phyloP scores from a whole-genome alignment of 2,113 vertebrate species.

The Alces alces region DNA sequence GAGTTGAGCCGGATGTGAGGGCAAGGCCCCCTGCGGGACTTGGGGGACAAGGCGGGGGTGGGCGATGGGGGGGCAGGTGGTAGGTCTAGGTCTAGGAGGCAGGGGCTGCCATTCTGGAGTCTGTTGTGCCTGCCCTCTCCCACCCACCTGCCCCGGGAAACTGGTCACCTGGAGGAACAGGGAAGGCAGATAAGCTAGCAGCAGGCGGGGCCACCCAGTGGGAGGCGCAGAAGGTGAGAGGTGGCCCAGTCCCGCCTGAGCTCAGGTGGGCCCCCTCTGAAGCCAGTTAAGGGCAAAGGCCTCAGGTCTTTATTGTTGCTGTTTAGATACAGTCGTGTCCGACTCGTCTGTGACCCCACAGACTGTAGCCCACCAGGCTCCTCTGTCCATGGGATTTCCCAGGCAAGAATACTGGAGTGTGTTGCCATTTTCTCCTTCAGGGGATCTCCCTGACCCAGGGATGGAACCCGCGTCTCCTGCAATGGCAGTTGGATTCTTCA shows the following conservation, averaged over 20 bases:
- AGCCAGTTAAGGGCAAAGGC: not conserved
- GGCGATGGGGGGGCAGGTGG: rapidly evolving
- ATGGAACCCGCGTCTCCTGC: not conserved
- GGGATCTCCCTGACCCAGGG: not conserved
- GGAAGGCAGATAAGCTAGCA: not conserved
- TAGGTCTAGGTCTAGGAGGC: not conserved
- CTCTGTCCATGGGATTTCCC: not conserved
- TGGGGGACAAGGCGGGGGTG: not conserved
- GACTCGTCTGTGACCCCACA: not conserved
- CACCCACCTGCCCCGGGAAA: not conserved
- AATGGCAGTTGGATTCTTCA: not conserved
- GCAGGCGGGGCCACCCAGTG: not conserved
- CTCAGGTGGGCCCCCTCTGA: not conserved
- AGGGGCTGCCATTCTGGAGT: not conserved
- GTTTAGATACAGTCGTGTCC: not conserved
- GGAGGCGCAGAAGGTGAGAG: not conserved
- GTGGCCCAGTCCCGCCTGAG: not conserved
- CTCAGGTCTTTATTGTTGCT: not conserved
- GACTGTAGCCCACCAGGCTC: not conserved
- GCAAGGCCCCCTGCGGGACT: rapidly evolving
- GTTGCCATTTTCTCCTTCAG: not conserved
- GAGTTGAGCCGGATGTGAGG: not conserved
- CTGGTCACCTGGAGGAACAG: not conserved
- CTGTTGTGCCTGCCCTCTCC: not conserved
- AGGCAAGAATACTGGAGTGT: not conserved